A percentile compares a stretch with the other conserved stretches of the same genome.
Conservation (phyloP, 2,888 invertebrate species). For the Muschampia plurimacula region DNA sequence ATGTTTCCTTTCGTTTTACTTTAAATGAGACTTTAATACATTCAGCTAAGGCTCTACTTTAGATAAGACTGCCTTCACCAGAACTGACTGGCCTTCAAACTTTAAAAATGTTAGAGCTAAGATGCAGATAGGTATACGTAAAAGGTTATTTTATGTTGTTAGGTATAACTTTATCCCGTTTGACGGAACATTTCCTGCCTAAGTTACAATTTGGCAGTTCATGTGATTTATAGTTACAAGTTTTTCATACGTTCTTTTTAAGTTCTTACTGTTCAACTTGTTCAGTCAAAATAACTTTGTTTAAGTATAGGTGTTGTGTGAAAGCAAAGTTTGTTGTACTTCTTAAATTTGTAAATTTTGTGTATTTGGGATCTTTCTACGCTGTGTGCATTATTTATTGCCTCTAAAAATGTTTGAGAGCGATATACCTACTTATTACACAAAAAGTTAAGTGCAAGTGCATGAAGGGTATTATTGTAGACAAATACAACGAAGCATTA, state of each 20-base stretch:
- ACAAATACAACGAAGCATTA: constrained; percentile 23
- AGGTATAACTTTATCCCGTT: constrained; percentile 44
- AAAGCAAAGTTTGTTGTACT: constrained; percentile 25
- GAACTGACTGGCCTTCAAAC: constrained; percentile 66
- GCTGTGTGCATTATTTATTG: neutral
- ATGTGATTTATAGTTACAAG: constrained; percentile 40
- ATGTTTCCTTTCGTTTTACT: neutral
- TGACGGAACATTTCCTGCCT: constrained; percentile 50
- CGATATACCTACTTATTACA: neutral
- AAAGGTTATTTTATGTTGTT: constrained; percentile 67
- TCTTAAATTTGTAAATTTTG: neutral
- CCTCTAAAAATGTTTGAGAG: neutral
- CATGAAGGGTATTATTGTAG: constrained; percentile 28
- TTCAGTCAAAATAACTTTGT: constrained; percentile 39
- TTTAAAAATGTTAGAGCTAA: constrained; percentile 60
- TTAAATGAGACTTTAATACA: constrained; percentile 59
- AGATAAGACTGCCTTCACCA: constrained; percentile 40
- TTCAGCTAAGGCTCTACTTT: constrained; percentile 49
- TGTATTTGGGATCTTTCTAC: constrained; percentile 5
- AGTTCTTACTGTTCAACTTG: neutral
- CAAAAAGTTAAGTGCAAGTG: constrained; percentile 34
- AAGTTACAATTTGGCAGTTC: constrained; percentile 41
- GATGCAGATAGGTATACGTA: constrained; percentile 60
- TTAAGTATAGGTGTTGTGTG: constrained; percentile 15
- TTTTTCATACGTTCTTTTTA: neutral